Base-by-base conservation (phyloP, 1,140 invertebrate species). In the Palaemon carinicauda region DNA sequence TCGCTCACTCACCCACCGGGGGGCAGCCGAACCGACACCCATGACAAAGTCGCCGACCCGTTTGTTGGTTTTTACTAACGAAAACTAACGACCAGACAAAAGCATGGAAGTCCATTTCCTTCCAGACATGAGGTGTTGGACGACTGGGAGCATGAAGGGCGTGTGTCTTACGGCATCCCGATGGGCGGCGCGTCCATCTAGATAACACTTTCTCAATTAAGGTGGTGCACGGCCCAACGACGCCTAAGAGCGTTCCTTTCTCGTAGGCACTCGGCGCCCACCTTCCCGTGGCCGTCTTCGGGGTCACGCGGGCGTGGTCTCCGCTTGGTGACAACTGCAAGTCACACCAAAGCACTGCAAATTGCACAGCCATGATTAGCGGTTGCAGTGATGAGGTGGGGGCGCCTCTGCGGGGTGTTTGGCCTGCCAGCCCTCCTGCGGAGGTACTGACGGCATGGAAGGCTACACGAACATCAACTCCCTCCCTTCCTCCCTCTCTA, bases 11-110 rank as follows among this genome's bases (percentile, higher is more conserved):
- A 21, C 77, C 21, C 75, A 21, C 77, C 77, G 17, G 87, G 87
- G 60, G 56, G 54, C 19, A 56, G 19, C 24, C 10, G 74, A 56
- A 77, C 87, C 80, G 80, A 88, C 87, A 88, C 87, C 87, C 80
- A 65, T 56, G 80, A 88, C 87, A 88, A 88, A 88, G 87, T 88
- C 56, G 77, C 80, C 80, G 87, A 80, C 29, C 74, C 87, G 87
- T 88, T 88, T 88, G 87, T 88, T 88, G 87, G 87, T 88, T 88
- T 87, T 88, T 88, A 88, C 87, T 79, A 88, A 88, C 80, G 87
- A 88, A 88, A 88, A 83, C 80, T 88, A 88, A 88, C 80, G 87
- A 88, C 54, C 54, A 79, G 74, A 88, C 87, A 88, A 88, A 87
- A 88, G 87, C 80, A 82, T 82, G 56, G 87, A 82, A 88, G 87